Conservation (phyloP, 2,888 invertebrate genomes). For the Caenorhabditis sp. region DNA sequence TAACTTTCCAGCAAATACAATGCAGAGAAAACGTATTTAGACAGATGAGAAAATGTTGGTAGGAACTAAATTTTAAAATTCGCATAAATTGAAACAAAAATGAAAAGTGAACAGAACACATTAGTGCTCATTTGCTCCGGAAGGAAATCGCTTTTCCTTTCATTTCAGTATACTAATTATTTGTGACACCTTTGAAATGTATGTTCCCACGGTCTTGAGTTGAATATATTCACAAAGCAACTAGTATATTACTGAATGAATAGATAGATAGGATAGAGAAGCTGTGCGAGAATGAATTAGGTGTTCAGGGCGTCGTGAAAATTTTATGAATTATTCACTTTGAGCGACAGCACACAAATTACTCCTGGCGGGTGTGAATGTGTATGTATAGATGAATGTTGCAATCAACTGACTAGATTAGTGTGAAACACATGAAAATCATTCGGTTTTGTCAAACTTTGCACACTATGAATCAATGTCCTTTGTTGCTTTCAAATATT, state of each 20-base stretch:
- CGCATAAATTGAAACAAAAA: neutral
- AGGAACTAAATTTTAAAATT: neutral
- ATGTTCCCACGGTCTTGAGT: neutral
- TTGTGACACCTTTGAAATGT: neutral
- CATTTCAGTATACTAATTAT: neutral
- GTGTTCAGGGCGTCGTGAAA: neutral
- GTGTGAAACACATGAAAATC: neutral
- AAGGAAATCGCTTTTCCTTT: constrained; percentile 1
- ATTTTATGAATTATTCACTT: neutral
- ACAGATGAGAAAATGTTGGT: neutral
- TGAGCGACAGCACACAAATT: neutral
- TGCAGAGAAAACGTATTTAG: neutral
- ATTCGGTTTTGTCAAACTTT: neutral
- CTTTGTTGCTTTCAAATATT: neutral
- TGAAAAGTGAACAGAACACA: neutral
- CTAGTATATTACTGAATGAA: neutral
- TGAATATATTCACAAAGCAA: neutral
- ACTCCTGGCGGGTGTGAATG: neutral
- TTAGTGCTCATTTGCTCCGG: constrained; percentile 1
- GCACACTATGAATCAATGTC: neutral
- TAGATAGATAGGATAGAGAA: neutral
- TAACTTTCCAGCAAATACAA: neutral
- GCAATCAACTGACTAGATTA: neutral
- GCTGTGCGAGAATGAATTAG: neutral
- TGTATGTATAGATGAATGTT: neutral